Conservation (phyloP, 2,113 vertebrate genomes). For the Ptilorrhoa leucosticta region DNA sequence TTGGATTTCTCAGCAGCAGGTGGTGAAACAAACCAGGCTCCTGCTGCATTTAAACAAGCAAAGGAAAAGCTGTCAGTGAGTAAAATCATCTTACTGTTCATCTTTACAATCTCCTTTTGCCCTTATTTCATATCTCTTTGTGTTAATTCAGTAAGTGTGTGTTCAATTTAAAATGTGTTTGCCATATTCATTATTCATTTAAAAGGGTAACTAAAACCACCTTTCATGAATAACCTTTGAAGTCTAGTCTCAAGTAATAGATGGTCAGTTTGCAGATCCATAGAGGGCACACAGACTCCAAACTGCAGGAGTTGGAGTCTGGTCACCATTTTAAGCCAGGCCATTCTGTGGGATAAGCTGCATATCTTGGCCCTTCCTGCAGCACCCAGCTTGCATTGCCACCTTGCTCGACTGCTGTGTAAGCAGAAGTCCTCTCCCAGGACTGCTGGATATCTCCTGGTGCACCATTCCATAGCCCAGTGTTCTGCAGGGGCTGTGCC, state of each 20-base stretch:
- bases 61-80: conserved; percentile 92
- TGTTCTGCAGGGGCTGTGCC: not conserved
- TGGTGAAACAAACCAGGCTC: conserved; percentile 85
- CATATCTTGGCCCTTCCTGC: not conserved
- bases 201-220: not conserved
- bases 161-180: not conserved
- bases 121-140: not conserved
- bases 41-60: conserved; percentile 87
- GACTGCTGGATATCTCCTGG: not conserved
- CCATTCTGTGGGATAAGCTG: not conserved
- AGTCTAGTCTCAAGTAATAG: not conserved
- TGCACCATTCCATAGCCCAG: not conserved
- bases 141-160: not conserved
- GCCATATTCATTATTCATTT: not conserved
- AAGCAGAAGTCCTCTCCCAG: not conserved
- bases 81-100: conserved; percentile 54
- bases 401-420: not conserved
- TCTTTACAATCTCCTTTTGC: not conserved
- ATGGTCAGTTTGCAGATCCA: not conserved
- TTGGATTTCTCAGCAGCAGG: conserved; percentile 71
- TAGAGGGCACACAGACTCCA: not conserved
- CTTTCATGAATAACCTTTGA: not conserved
- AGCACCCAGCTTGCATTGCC: not conserved
- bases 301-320: not conserved
- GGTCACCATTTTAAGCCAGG: not conserved